Evolutionary conservation across 2,888 invertebrate genomes (phyloP).

Genomic region (Frankliniella intonsa): DNA sequence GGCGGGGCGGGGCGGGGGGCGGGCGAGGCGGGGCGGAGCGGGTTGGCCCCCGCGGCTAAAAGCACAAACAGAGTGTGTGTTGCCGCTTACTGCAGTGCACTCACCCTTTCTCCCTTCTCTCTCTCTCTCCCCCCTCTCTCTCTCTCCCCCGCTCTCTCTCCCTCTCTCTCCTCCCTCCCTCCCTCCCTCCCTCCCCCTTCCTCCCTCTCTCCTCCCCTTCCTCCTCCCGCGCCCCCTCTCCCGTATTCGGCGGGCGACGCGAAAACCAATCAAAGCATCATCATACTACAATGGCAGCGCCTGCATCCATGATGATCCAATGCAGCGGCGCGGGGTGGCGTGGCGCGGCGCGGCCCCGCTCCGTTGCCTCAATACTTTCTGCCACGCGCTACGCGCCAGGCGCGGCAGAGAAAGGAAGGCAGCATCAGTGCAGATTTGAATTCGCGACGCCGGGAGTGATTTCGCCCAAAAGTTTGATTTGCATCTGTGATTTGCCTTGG

Average conservation of each 20-base stretch:
- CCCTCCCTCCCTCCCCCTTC: neutral
- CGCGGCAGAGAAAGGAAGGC: neutral
- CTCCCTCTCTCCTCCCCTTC: neutral
- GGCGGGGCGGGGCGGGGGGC: too few species aligned
- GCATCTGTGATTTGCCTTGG: neutral
- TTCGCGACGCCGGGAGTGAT: neutral
- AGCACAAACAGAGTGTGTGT: too few species aligned
- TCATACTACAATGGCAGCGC: neutral
- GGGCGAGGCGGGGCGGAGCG: too few species aligned
- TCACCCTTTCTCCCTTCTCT: too few species aligned
- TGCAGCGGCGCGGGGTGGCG: neutral
- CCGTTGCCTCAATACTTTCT: neutral
- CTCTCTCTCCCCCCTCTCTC: neutral
- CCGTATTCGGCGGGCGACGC: neutral
- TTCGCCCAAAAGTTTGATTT: neutral
- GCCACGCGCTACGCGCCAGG: neutral
- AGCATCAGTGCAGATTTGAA: neutral
- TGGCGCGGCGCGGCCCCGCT: neutral
- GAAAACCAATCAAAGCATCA: conserved; percentile 6
- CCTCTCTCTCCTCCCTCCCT: neutral
- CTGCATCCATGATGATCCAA: conserved; percentile 6
- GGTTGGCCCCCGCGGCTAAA: too few species aligned
- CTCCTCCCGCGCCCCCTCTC: neutral
- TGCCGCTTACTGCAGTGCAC: too few species aligned
- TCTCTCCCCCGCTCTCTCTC: neutral